Evolutionary conservation across 2,888 invertebrate species (phyloP).

Genomic region (Pollenia amentaria): DNA sequence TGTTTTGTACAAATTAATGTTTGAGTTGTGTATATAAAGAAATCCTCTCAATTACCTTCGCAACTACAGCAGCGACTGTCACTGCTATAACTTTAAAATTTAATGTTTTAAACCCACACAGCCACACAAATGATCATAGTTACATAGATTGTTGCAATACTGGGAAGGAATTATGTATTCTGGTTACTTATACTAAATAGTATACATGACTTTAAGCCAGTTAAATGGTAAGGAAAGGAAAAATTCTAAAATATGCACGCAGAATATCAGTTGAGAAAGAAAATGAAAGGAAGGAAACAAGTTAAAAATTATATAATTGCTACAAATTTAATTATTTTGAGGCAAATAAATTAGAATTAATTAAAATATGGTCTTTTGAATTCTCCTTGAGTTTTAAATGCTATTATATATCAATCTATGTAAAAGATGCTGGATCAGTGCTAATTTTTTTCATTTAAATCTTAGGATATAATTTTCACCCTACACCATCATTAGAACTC

Average conservation of each 20-base stretch:
- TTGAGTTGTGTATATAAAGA: slow-evolving; percentile 17
- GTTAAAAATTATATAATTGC: slow-evolving; percentile 55
- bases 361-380: too few relatives aligned
- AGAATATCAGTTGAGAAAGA: neutral
- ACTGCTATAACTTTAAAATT: slow-evolving; percentile 24
- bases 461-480: too few relatives aligned
- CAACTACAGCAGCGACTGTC: slow-evolving; percentile 4
- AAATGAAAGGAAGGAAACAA: neutral
- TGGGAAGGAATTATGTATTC: slow-evolving; percentile 43
- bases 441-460: too few relatives aligned
- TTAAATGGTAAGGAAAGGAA: slow-evolving; percentile 16
- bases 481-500: too few relatives aligned
- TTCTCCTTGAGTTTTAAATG: too few relatives aligned
- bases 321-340: slow-evolving; percentile 58
- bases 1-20: slow-evolving; percentile 3
- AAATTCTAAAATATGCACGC: neutral
- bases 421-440: too few relatives aligned
- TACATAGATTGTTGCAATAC: slow-evolving; percentile 10
- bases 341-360: slow-evolving; percentile 55
- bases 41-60: slow-evolving; percentile 45
- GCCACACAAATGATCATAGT: neutral
- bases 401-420: too few relatives aligned
- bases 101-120: neutral
- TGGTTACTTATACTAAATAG: slow-evolving; percentile 2
- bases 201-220: slow-evolving; percentile 22